A percentile compares a stretch with the other conserved stretches of the same genome.
These are phyloP conservation scores for Corapipo altera DNA, from an alignment of 2,113 vertebrate genomes.

Conservation along the genomic window DNA sequence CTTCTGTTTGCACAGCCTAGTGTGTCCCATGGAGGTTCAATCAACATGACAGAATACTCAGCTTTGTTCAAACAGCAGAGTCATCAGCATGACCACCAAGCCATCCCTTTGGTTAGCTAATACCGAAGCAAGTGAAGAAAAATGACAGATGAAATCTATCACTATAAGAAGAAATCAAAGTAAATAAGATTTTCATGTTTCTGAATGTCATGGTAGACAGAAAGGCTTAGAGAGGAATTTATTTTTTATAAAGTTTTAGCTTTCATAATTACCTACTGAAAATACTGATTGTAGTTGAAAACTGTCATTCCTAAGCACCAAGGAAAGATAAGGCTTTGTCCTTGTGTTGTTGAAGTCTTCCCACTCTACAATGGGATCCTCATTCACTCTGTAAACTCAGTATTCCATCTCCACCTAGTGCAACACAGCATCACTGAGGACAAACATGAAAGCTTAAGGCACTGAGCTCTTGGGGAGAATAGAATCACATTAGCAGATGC, in stretches of 20 bases:
- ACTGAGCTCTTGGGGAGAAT: not conserved
- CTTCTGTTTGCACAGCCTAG: slow-evolving; percentile 22
- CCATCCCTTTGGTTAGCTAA: not conserved
- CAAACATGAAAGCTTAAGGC: not conserved
- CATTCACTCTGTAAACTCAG: not conserved
- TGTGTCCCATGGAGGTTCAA: not conserved
- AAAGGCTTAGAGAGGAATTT: not conserved
- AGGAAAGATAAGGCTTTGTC: not conserved
- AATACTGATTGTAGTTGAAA: not conserved
- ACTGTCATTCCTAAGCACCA: not conserved
- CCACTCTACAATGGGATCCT: not conserved
- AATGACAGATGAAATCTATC: not conserved
- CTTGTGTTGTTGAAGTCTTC: not conserved
- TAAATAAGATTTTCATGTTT: not conserved
- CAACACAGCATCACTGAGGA: not conserved
- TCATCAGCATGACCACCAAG: not conserved
- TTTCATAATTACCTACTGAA: not conserved
- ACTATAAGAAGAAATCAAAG: not conserved
- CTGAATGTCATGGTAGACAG: not conserved
- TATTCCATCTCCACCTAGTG: not conserved
- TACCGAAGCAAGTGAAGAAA: not conserved
- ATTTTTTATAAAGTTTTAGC: not conserved
- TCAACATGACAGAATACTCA: not conserved
- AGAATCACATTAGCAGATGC: not conserved
- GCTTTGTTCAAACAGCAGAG: not conserved